Evolutionary conservation across 2,113 vertebrate species (phyloP).

Genomic region (human): GRCh38 chr2:210223001-210223500

Average conservation of each 20-base stretch:
- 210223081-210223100: neutral
- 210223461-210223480: neutral
- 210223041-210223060: neutral
- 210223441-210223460: neutral
- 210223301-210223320: neutral
- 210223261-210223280: neutral
- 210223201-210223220: neutral
- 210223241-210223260: neutral
- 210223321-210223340: neutral
- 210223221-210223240: neutral
- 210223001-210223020: neutral
- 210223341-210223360: neutral
- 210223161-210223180: neutral
- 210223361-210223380: neutral
- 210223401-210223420: neutral
- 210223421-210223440: neutral
- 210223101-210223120: constrained; percentile 31
- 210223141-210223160: neutral
- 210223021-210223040: constrained; percentile 17
- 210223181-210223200: neutral
- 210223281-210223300: neutral
- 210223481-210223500: neutral
- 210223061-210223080: neutral
- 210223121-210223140: neutral
- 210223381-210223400: neutral